These are phyloP conservation scores for Cosmopolites sordidus DNA, from an alignment of 2,888 invertebrate species.

Conservation along the genomic window DNA sequence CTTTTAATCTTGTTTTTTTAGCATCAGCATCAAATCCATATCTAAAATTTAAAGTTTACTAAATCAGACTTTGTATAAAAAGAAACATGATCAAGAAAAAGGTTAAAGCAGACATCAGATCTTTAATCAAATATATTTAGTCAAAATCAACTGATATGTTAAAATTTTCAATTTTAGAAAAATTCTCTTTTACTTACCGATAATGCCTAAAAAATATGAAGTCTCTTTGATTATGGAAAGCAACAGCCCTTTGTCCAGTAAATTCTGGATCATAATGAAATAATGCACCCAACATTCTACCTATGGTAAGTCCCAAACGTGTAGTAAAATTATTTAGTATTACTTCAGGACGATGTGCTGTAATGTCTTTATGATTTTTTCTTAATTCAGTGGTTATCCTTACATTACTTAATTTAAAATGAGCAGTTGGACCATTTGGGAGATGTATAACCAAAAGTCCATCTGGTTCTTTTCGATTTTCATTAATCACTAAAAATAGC, in stretches of 20 bases:
- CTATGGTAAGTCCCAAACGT: constrained; percentile 83
- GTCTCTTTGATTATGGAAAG: constrained; percentile 98
- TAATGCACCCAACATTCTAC: constrained; percentile 87
- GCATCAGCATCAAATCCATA: constrained; percentile 85
- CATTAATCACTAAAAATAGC: constrained; percentile 81
- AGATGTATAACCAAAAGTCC: constrained; percentile 90
- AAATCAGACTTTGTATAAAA: neutral
- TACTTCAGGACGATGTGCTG: constrained; percentile 88
- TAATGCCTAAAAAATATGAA: constrained; percentile 98
- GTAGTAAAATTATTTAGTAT: constrained; percentile 95
- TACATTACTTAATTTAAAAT: constrained; percentile 90
- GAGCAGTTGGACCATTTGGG: constrained; percentile 95
- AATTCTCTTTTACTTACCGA: constrained; percentile 53
- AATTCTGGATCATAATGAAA: constrained; percentile 97
- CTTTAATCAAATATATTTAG: too few species aligned
- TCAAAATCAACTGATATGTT: neutral
- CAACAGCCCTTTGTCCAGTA: constrained; percentile 85
- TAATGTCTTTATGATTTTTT: constrained; percentile 74
- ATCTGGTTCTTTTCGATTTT: constrained; percentile 88
- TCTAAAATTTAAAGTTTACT: constrained; percentile 47
- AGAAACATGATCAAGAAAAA: too few species aligned
- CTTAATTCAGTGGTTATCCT: constrained; percentile 83
- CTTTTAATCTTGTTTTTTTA: constrained; percentile 70
- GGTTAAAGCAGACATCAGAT: too few species aligned
- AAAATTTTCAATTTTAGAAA: neutral